Evolutionary conservation across 1,140 invertebrate genomes (phyloP).

Genomic region (Thalassaphorura encarpata): DNA sequence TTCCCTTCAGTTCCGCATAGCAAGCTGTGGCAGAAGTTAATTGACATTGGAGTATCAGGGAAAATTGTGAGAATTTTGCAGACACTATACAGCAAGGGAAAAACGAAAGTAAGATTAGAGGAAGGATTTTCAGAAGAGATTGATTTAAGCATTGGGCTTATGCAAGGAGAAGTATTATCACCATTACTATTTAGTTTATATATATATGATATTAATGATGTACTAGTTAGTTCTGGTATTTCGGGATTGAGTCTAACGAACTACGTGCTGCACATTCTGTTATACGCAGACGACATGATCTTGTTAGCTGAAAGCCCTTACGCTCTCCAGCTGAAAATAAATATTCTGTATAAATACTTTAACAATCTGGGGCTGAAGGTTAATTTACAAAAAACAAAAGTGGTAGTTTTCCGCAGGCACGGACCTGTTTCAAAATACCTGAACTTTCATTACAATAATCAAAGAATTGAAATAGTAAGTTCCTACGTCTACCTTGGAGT

Average conservation of each 20-base stretch:
- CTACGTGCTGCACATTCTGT: neutral
- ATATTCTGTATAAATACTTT: neutral
- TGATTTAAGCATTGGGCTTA: neutral
- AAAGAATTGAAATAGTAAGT: neutral
- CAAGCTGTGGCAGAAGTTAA: no score
- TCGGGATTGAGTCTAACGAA: neutral
- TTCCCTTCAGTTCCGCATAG: no score
- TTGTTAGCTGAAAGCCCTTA: neutral
- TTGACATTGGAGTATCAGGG: no score
- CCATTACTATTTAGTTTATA: conserved; percentile 6
- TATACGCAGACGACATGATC: neutral
- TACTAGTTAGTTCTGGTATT: neutral
- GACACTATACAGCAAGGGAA: no score
- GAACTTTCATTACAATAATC: neutral
- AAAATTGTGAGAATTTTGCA: no score
- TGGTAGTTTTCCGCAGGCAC: neutral
- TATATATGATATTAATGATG: neutral
- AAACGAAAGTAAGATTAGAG: no score
- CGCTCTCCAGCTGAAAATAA: neutral
- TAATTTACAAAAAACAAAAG: neutral
- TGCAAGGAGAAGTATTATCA: neutral
- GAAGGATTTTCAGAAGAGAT: neutral
- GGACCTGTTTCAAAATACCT: neutral
- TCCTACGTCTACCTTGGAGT: neutral
- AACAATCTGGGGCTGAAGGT: neutral